Evolutionary conservation across 2,888 invertebrate species (phyloP).

Genomic region (Unio pictorum): DNA sequence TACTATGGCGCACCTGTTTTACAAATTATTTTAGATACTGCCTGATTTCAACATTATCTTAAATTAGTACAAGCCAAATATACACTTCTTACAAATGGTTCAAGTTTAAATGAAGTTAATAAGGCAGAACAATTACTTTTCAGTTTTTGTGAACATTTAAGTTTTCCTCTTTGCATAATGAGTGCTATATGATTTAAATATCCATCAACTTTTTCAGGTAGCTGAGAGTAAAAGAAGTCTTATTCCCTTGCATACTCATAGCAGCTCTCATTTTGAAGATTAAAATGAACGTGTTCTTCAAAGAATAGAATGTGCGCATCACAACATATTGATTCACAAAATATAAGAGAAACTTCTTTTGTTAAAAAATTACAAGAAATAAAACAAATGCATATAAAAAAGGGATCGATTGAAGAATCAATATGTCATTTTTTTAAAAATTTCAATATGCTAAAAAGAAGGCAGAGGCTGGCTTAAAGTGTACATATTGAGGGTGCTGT

Average conservation of each 20-base stretch:
- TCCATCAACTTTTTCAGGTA: conserved; percentile 17
- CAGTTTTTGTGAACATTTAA: background rate
- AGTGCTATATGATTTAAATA: conserved; percentile 9
- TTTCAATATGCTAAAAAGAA: background rate
- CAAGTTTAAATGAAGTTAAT: background rate
- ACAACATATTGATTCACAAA: too few species aligned
- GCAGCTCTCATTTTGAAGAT: conserved; percentile 19
- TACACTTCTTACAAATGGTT: background rate
- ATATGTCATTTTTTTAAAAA: conserved; percentile 5
- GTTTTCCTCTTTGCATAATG: conserved; percentile 4
- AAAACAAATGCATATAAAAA: conserved; percentile 7
- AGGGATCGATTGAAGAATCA: conserved; percentile 3
- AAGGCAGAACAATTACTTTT: too few species aligned
- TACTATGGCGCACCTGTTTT: background rate
- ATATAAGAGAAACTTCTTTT: too few species aligned
- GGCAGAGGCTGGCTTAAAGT: conserved; percentile 1
- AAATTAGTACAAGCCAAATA: background rate
- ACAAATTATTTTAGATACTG: too few species aligned
- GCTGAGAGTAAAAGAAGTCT: conserved; percentile 13
- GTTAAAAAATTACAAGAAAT: conserved; percentile 17
- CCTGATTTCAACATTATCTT: conserved; percentile 2
- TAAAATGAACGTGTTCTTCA: conserved; percentile 12
- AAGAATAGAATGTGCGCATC: too few species aligned
- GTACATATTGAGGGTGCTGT: conserved; percentile 4
- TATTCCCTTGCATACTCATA: too few species aligned